Conservation (phyloP, 2,888 invertebrate genomes). For the Coenonympha glycerion region DNA sequence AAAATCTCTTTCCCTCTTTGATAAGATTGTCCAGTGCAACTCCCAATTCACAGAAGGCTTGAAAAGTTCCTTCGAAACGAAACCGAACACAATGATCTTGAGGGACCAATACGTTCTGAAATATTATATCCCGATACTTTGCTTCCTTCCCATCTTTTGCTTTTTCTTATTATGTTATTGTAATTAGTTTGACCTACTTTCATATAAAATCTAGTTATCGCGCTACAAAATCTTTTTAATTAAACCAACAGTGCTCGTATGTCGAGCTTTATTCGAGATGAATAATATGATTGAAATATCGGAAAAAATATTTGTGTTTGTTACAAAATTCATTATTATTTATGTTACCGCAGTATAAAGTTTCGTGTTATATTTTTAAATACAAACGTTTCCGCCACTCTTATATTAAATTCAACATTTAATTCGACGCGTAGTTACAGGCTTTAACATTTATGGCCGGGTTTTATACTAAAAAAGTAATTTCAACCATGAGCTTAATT, state of each 20-base stretch:
- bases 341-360: constrained; percentile 3
- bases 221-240: background rate
- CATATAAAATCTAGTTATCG: background rate
- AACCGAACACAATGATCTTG: constrained; percentile 65
- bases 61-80: constrained; percentile 71
- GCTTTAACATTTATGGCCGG: constrained; percentile 4
- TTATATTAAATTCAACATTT: constrained; percentile 9
- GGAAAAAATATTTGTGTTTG: constrained; percentile 5
- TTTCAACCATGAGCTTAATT: constrained; percentile 1
- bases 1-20: constrained; percentile 68
- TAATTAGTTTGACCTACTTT: constrained; percentile 37
- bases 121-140: constrained; percentile 69
- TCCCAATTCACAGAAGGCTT: constrained; percentile 74
- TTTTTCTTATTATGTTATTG: constrained; percentile 46
- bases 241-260: constrained; percentile 2
- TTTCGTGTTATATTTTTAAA: constrained; percentile 1
- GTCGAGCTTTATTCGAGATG: constrained; percentile 4
- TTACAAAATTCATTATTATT: constrained; percentile 9
- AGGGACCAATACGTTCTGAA: constrained; percentile 72
- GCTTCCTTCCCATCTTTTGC: constrained; percentile 49
- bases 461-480: constrained; percentile 3
- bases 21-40: constrained; percentile 76
- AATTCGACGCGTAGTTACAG: constrained; percentile 8
- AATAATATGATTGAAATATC: constrained; percentile 9
- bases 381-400: constrained; percentile 3